These are phyloP conservation scores for Drosophila conformis DNA, from an alignment of 2,888 invertebrate species.

Conservation along the genomic window DNA sequence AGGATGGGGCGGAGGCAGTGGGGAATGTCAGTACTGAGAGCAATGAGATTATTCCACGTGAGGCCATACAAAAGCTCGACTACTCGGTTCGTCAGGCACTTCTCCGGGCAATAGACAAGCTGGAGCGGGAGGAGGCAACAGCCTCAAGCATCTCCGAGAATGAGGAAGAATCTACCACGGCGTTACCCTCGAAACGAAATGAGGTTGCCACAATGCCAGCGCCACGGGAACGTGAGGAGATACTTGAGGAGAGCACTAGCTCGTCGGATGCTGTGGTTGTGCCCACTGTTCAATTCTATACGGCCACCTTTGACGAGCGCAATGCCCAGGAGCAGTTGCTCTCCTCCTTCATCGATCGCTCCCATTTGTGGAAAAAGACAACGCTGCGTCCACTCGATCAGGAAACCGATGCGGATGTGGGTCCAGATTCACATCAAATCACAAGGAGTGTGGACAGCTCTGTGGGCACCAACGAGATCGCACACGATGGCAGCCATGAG, in stretches of 20 bases:
- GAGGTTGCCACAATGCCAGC: slow-evolving; percentile 50
- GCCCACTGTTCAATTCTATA: slow-evolving; percentile 87
- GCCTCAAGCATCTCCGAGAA: slow-evolving; percentile 38
- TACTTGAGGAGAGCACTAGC: slow-evolving; percentile 86
- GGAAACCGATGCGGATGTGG: slow-evolving; percentile 23
- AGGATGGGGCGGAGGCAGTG: slow-evolving; percentile 32
- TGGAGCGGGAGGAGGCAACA: slow-evolving; percentile 87
- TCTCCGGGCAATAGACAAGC: slow-evolving; percentile 90
- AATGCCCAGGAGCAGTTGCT: slow-evolving; percentile 82
- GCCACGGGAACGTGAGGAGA: slow-evolving; percentile 79
- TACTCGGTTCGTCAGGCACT: slow-evolving; percentile 91
- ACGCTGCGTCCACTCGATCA: slow-evolving; percentile 38
- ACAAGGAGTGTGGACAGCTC: slow-evolving; percentile 83
- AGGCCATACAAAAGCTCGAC: slow-evolving; percentile 87
- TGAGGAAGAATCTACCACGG: slow-evolving; percentile 29
- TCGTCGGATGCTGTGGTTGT: slow-evolving; percentile 84
- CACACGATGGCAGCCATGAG: slow-evolving; percentile 75
- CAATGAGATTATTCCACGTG: slow-evolving; percentile 86
- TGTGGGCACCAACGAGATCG: slow-evolving; percentile 82
- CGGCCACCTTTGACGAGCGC: slow-evolving; percentile 84
- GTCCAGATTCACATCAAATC: slow-evolving; percentile 80
- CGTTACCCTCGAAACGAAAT: slow-evolving; percentile 15
- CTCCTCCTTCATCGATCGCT: slow-evolving; percentile 80
- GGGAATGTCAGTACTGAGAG: slow-evolving; percentile 82
- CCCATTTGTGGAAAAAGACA: slow-evolving; percentile 75